Evolutionary conservation across 53 echinoderm and acorn worm genomes (phyloP), one percentile per base, ranked within the genome.

Genomic region (Zoroaster sp.): DNA sequence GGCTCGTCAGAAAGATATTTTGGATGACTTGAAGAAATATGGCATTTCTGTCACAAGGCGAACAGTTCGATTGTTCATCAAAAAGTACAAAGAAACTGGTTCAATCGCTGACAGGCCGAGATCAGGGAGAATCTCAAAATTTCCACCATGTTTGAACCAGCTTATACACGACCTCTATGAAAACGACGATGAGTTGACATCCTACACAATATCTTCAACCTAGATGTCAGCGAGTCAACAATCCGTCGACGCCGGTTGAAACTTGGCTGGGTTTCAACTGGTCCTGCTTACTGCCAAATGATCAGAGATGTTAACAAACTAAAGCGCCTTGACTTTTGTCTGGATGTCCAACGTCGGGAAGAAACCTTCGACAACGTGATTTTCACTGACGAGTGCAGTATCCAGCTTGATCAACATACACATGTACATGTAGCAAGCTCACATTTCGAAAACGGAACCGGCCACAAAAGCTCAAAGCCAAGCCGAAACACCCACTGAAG

Each of bases 401-500:
- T 86, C 17, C 72, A 46, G 17, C 72, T 86, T 1, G 44, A 41
- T 33, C 17, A 32, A 9, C 86, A 86, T 45, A n/a, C n/a, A n/a
- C n/a, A n/a, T n/a, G n/a, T n/a, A n/a, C n/a, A n/a, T n/a, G n/a
- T n/a, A 40, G 70, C 32, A 86, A 70, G 18, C 47, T 86, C 13
- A 45, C 86, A 43, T 86, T 86, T 30, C 33, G 72, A 20, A 80
- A 54, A 71, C 0, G 40, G 11, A 86, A 80, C 47, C 21, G 70
- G 20, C 71, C 70, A 15, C 63, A 66, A 31, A 81, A 71, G 13
- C 43, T 54, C 0, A 89, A 89, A 40, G 80, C 89, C 3, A 89
- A 72, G 33, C 80, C 89, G 2, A 72, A 82, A 23, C 90, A 90
- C 34, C 90, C 90, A 3, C 47, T 49, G 5, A 73, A 81, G 41